These are phyloP conservation scores for Alsophila aescularia DNA, from an alignment of 2,888 invertebrate genomes.

Conservation along the genomic window DNA sequence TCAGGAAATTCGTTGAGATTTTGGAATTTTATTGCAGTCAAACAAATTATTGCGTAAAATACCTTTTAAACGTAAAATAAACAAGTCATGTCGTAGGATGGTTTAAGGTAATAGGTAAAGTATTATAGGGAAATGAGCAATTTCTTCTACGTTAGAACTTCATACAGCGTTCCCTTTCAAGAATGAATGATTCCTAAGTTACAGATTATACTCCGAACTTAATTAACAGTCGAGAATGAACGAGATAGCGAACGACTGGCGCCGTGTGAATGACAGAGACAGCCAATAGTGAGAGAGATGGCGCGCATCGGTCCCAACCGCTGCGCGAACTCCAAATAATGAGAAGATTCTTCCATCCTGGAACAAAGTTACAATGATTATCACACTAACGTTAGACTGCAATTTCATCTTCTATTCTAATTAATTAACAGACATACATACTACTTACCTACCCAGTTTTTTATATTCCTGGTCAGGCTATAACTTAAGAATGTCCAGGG, in stretches of 20 bases:
- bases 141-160: conserved; percentile 36
- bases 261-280: conserved; percentile 74
- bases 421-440: no score
- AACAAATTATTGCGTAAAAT: conserved; percentile 56
- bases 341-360: conserved; percentile 62
- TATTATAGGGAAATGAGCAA: conserved; percentile 59
- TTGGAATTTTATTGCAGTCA: conserved; percentile 44
- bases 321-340: conserved; percentile 57
- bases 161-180: conserved; percentile 44
- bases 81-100: conserved; percentile 77
- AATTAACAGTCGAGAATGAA: conserved; percentile 64
- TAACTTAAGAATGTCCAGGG: no score
- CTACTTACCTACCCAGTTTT: no score
- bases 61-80: conserved; percentile 39
- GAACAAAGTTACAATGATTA: conserved; percentile 33
- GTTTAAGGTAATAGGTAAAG: conserved; percentile 49
- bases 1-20: conserved; percentile 69
- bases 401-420: neutral
- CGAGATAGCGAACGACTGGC: conserved; percentile 63
- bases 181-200: conserved; percentile 43
- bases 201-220: conserved; percentile 51
- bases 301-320: conserved; percentile 50
- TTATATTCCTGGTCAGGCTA: no score
- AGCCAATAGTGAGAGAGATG: conserved; percentile 68
- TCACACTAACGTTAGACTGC: no score